Evolutionary conservation across 37 sponge, comb jelly and placozoan species (phyloP), one percentile per base, ranked within the genome.

Genomic region (Amphimedon queenslandica): DNA sequence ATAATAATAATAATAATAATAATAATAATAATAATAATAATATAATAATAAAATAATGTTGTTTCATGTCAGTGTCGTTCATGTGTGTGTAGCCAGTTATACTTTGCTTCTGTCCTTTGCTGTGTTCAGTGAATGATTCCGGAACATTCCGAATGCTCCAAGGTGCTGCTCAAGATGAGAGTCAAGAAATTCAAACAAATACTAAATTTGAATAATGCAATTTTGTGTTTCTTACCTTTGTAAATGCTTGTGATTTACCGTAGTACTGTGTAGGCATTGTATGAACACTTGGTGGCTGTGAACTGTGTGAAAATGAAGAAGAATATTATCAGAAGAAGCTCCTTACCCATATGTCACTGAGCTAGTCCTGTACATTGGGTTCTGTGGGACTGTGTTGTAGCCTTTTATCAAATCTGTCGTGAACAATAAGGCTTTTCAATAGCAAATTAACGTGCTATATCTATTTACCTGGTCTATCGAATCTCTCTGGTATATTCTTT

Each of bases 41-140:
- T 13, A 47, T 47, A 47, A 47, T 47, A 8, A 47, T 47, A 18
- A 47, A 18, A n/a, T n/a, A n/a, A n/a, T 60, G 61, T 5, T 60
- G 28, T 60, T 25, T 60, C 61, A 25, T 6, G 21, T n/a, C 8
- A 60, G 61, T 25, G 28, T 60, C 13, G 8, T 47, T 47, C 53
- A 13, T 47, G 13, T 47, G 13, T 18, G 13, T 47, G 53, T 47
- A 18, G 8, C 13, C 13, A 47, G 13, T 76, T 55, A 89, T n/a
- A 89, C 84, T 23, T 23, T 66, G 38, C 80, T 73, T 33, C 64
- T 67, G 78, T 90, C 86, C 6, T 23, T 37, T 37, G 73, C 68
- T 69, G 86, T 90, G 57, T 90, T 90, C 29, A 90, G 75, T 37
- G 91, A 90, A 61, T 85, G 86, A 40, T 90, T 90, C 13, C 91